Evolutionary conservation across 2,113 vertebrate species (phyloP).

Genomic region (Guaruba guarouba): DNA sequence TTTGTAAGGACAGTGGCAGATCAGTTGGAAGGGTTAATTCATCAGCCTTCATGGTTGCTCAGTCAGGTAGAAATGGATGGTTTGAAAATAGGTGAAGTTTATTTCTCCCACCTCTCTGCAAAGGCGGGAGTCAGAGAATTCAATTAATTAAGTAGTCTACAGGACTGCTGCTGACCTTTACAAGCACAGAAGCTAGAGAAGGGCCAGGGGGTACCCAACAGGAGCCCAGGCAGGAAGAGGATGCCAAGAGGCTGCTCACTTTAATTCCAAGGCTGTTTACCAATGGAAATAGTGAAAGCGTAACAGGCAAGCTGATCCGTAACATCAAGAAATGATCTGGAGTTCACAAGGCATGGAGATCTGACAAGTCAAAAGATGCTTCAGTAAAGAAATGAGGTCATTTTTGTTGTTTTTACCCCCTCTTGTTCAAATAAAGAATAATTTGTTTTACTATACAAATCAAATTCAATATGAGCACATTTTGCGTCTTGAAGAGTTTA

Average conservation of each 20-base stretch:
- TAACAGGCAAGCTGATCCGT: rapidly evolving
- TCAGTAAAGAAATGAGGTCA: not conserved
- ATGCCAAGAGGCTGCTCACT: not conserved
- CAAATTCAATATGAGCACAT: not conserved
- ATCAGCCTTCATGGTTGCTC: not conserved
- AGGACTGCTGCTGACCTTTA: not conserved
- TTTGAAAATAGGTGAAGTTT: not conserved
- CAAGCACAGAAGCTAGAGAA: not conserved
- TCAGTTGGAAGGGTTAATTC: not conserved
- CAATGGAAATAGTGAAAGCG: not conserved
- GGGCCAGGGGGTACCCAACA: not conserved
- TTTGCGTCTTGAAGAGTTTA: not conserved
- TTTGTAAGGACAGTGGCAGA: not conserved
- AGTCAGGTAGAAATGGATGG: not conserved
- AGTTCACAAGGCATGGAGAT: not conserved
- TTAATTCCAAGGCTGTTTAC: not conserved
- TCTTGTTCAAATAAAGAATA: not conserved
- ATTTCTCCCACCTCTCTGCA: not conserved
- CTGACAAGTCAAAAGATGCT: not conserved
- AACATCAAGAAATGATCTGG: not conserved
- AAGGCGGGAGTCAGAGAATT: not conserved
- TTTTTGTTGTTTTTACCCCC: not conserved
- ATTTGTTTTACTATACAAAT: not conserved
- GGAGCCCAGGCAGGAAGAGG: not conserved
- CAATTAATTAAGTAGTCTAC: not conserved